Base-by-base conservation (phyloP, 2,888 invertebrate species). In the Perizoma flavofasciatum region DNA sequence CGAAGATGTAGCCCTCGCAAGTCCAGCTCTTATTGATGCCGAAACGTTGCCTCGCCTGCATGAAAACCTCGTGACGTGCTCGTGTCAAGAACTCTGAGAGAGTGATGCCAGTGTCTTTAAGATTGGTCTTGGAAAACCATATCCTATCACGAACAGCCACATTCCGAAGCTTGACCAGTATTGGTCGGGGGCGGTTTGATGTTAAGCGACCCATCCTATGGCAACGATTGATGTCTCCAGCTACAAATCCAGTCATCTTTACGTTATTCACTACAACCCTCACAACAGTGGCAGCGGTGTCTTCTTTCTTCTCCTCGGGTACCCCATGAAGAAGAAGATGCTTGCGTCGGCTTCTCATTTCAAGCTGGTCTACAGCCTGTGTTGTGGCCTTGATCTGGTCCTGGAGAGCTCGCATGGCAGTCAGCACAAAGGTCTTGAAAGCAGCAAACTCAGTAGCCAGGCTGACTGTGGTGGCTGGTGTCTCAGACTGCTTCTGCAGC, bases 141-240 rank as follows among this genome's bases (percentile, higher is more conserved):
- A 22, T 22, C 4, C n/a, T 52, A 22, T 45, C 52, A 22, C 44
- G 44, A 6, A 52, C 44, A 9, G 44, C 5, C 6, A 45, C 44
- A 52, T 44, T 44, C 22, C 37, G 34, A 4, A 52, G 22, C 37
- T 44, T 52, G 8, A 52, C 5, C 6, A 52, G 37, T 7, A 52
- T 52, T 0, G 52, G 52, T 6, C 52, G 44, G 11, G 52, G 44
- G 4, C 37, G 34, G 9, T 52, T 35, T 4, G 44, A 50, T 6
- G 50, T 52, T 6, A 41, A 35, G 37, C 35, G 44, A 2, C 57
- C 57, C 51, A 57, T 57, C 11, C 57, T 49, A 35, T 57, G 57
- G 35, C 57, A 57, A 22, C 22, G 22, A 35, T 39, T 41, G 7
- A 57, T 51, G 41, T 51, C 41, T 8, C n/a, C n/a, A 1, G 10